Evolutionary conservation across 2,797 vertebrate species (phyloP).

Genomic region (Lutra lutra): DNA sequence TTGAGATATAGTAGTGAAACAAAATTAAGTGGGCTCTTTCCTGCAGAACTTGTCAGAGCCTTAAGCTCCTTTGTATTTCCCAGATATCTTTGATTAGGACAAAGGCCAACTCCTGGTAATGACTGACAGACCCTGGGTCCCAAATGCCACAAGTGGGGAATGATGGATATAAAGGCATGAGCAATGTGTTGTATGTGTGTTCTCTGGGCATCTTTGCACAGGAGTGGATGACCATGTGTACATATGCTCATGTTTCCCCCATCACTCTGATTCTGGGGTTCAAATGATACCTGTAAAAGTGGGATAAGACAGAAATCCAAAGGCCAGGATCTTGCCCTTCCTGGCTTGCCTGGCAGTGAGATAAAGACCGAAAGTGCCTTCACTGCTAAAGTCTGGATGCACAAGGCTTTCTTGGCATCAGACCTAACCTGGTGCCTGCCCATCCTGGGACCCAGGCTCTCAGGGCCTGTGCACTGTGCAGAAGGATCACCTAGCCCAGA

Average conservation of each 20-base stretch:
- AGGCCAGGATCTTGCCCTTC: neutral
- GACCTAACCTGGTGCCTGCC: neutral
- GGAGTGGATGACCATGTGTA: neutral
- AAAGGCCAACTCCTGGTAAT: neutral
- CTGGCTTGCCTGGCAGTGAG: neutral
- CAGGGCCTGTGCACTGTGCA: neutral
- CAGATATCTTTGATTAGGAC: neutral
- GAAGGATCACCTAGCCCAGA: conserved; percentile 75
- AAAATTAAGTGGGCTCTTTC: neutral
- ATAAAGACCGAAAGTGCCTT: neutral
- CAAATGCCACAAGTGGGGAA: neutral
- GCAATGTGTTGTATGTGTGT: neutral
- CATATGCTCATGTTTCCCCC: neutral
- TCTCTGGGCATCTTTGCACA: neutral
- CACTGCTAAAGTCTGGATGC: neutral
- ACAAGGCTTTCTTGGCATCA: conserved; percentile 59
- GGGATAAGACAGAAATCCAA: neutral
- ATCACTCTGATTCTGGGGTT: neutral
- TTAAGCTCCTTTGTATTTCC: neutral
- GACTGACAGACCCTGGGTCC: neutral
- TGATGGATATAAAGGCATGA: neutral
- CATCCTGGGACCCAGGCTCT: neutral
- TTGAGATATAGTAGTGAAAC: neutral
- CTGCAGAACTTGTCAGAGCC: neutral
- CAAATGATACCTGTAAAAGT: neutral